Conservation (phyloP, 2,888 invertebrate species). For the Lissocephala sabroskyi region DNA sequence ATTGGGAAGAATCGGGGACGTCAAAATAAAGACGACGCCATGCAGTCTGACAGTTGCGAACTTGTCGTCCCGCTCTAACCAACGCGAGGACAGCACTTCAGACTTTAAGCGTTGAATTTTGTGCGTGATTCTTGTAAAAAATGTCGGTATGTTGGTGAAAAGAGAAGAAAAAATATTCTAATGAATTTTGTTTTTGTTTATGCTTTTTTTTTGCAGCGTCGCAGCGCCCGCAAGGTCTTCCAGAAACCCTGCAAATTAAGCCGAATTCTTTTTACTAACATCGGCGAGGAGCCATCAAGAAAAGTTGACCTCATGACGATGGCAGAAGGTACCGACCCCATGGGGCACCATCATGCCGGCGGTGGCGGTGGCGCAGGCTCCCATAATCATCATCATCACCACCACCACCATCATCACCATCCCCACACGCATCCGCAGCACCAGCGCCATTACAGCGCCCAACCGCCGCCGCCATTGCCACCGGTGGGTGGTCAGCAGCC, state of each 20-base stretch:
- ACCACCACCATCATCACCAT: slow-evolving; percentile 57
- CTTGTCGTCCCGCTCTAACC: too few species aligned
- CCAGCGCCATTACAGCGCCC: slow-evolving; percentile 38
- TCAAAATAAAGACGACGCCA: too few species aligned
- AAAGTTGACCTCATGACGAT: slow-evolving; percentile 79
- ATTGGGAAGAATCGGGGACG: too few species aligned
- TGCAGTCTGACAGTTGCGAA: too few species aligned
- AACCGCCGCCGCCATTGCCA: slow-evolving; percentile 29
- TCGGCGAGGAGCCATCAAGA: slow-evolving; percentile 20
- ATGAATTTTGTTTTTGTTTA: neutral
- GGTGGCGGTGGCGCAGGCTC: slow-evolving; percentile 52
- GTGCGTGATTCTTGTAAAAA: too few species aligned
- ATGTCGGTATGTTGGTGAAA: too few species aligned
- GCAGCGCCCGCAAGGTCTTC: neutral
- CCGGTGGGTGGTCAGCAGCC: slow-evolving; percentile 17
- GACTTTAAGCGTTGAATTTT: too few species aligned
- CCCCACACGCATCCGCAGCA: slow-evolving; percentile 45
- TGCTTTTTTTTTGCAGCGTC: neutral
- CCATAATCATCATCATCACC: slow-evolving; percentile 68
- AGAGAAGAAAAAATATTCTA: neutral
- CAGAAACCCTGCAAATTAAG: neutral
- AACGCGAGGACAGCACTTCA: too few species aligned
- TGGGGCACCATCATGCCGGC: slow-evolving; percentile 70
- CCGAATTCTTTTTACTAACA: neutral
- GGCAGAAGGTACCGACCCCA: slow-evolving; percentile 80